These are phyloP conservation scores for Trichogramma dendrolimi DNA, from an alignment of 2,888 invertebrate species.

Conservation along the genomic window DNA sequence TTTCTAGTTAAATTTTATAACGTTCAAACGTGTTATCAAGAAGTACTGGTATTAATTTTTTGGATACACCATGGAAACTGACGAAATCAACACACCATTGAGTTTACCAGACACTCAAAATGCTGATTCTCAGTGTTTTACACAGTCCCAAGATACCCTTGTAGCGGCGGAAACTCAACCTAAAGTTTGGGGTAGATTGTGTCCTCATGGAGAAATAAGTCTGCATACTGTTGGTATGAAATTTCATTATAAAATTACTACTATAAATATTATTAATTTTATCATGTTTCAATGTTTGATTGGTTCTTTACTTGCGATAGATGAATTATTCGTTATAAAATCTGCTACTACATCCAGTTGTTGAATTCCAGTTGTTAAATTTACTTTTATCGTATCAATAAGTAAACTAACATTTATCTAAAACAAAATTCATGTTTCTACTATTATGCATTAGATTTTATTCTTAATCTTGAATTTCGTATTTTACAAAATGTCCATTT, in stretches of 20 bases:
- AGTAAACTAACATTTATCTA: no score
- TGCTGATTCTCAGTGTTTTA: constrained; percentile 33
- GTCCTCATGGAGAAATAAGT: constrained; percentile 26
- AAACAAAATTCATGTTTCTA: no score
- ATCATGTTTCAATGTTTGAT: no score
- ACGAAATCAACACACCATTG: constrained; percentile 19
- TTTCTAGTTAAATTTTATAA: no score
- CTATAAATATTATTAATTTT: no score
- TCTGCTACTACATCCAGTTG: not conserved
- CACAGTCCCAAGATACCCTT: constrained; percentile 38
- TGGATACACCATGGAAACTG: constrained; percentile 13
- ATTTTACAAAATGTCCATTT: no score
- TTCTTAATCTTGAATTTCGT: no score
- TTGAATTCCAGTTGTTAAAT: not conserved
- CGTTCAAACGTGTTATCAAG: not conserved
- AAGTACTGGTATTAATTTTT: not conserved
- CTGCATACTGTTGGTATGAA: constrained; percentile 31
- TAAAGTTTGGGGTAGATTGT: constrained; percentile 40
- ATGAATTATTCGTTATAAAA: not conserved
- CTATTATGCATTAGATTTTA: no score
- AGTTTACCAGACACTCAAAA: constrained; percentile 43
- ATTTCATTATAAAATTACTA: no score
- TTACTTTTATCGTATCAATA: no score
- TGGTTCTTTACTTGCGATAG: not conserved
- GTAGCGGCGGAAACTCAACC: constrained; percentile 18